Conservation (phyloP, 2,888 invertebrate species). For the Limnephilus lunatus region DNA sequence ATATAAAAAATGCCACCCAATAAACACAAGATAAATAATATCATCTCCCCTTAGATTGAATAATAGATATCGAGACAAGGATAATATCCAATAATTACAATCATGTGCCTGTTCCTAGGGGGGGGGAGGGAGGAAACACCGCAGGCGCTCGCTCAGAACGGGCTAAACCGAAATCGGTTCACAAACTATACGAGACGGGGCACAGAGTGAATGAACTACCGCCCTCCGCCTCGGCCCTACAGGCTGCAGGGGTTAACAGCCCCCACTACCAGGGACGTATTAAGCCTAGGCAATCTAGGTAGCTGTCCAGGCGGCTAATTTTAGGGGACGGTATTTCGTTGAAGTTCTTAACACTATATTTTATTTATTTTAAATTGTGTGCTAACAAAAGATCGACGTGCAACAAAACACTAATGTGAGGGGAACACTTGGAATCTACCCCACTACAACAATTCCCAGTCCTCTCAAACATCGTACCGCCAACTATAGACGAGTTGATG, state of each 20-base stretch:
- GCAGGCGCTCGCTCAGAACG: neutral
- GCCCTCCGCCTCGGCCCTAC: conserved; percentile 33
- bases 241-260: conserved; percentile 49
- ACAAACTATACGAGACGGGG: conserved; percentile 25
- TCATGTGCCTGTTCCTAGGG: neutral
- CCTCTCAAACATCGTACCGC: no score
- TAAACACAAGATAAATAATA: neutral
- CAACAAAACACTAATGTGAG: no score
- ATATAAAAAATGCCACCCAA: neutral
- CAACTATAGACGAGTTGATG: no score
- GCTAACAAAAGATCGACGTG: no score
- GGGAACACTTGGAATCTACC: no score
- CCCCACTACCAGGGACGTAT: conserved; percentile 8
- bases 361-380: no score
- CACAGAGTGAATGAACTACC: conserved; percentile 61
- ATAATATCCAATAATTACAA: neutral
- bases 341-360: no score
- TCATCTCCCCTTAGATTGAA: neutral
- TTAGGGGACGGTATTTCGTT: no score
- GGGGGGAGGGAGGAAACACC: neutral
- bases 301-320: neutral
- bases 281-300: neutral
- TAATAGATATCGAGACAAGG: neutral
- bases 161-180: neutral
- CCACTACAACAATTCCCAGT: no score